phyloP scores from a whole-genome alignment of 2,797 vertebrate genomes.

The Brotogeris chrysoptera region DNA sequence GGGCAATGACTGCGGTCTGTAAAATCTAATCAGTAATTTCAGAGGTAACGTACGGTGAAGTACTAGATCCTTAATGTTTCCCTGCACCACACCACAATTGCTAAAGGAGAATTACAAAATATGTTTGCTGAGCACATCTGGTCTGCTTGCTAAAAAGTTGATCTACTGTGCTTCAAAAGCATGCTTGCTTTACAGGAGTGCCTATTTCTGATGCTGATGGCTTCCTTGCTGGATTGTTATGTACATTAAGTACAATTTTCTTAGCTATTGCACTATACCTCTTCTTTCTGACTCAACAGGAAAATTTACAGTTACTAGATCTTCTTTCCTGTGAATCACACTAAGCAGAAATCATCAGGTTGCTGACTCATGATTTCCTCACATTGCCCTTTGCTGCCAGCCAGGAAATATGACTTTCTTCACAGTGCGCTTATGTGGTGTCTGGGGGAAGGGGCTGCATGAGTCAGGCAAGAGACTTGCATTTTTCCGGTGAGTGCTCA shows the following conservation, averaged over 20 bases:
- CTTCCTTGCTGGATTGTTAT: neutral
- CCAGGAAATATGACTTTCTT: constrained; percentile 35
- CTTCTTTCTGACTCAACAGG: neutral
- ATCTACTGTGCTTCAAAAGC: neutral
- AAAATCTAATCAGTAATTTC: neutral
- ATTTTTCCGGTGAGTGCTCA: neutral
- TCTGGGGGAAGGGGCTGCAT: neutral
- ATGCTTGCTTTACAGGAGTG: neutral
- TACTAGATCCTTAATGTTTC: neutral
- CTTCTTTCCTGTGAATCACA: neutral
- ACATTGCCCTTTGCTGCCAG: neutral
- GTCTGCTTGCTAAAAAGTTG: neutral
- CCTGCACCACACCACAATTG: neutral
- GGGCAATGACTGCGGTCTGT: neutral
- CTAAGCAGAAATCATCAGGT: neutral
- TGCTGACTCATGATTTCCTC: constrained; percentile 41
- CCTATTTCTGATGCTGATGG: neutral
- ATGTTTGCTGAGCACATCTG: neutral
- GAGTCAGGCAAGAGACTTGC: neutral
- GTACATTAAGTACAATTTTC: neutral
- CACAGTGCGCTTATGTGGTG: neutral
- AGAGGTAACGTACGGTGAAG: neutral
- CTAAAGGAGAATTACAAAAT: neutral
- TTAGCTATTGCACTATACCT: neutral
- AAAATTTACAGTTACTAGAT: neutral